Evolutionary conservation across 2,797 vertebrate genomes (phyloP).

Genomic region (Scomberomorus guttatus): DNA sequence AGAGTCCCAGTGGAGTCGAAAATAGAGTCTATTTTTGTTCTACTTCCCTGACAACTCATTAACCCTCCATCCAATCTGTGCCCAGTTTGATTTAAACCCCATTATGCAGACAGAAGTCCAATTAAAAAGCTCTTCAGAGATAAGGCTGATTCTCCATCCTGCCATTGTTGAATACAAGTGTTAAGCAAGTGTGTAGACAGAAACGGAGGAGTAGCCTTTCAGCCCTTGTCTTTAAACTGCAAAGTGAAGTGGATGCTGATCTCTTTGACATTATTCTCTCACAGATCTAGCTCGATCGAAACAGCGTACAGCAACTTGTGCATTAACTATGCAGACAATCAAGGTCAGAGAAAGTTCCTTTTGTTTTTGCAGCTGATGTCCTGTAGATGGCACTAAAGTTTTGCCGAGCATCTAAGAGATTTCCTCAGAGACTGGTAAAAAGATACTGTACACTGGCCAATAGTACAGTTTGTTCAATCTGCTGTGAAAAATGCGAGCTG

Average conservation of each 20-base stretch:
- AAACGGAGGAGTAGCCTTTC: constrained; percentile 37
- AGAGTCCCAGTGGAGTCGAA: constrained; percentile 75
- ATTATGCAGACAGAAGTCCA: constrained; percentile 71
- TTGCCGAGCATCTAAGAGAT: constrained; percentile 24
- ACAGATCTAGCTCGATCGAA: constrained; percentile 46
- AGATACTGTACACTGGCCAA: constrained; percentile 52
- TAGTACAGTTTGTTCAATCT: constrained; percentile 69
- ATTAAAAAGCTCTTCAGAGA: constrained; percentile 72
- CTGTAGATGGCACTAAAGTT: constrained; percentile 80
- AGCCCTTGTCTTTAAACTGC: constrained; percentile 38
- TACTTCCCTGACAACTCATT: constrained; percentile 80
- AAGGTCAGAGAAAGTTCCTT: constrained; percentile 83
- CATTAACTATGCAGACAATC: constrained; percentile 70
- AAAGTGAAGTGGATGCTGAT: constrained; percentile 42
- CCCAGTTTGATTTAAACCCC: constrained; percentile 70
- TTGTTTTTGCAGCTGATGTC: constrained; percentile 51
- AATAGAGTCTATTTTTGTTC: constrained; percentile 78
- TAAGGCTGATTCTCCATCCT: constrained; percentile 59
- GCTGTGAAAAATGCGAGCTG: constrained; percentile 58
- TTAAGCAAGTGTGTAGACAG: constrained; percentile 47
- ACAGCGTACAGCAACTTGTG: constrained; percentile 56
- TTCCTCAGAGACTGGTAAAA: constrained; percentile 13
- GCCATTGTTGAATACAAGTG: constrained; percentile 52
- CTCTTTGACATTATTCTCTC: constrained; percentile 48
- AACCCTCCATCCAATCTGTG: constrained; percentile 75